phyloP scores from a whole-genome alignment of 2,113 vertebrate genomes.

The human (Homo sapiens) region GRCh38 chr20:59463001-59463500 shows the following conservation, averaged over 20 bases:
- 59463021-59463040: no score
- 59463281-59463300: neutral
- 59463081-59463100: no score
- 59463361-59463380: neutral
- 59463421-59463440: neutral
- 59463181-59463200: rapidly evolving
- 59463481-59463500: neutral
- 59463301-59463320: neutral
- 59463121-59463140: neutral
- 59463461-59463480: neutral
- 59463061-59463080: no score
- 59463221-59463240: rapidly evolving
- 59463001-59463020: no score
- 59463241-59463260: no score
- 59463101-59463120: neutral
- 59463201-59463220: no score
- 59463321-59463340: neutral
- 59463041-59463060: no score
- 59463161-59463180: neutral
- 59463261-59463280: neutral
- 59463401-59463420: neutral
- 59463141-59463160: neutral
- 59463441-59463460: neutral
- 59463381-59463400: neutral
- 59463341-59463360: neutral